Conservation (phyloP, 1,140 invertebrate genomes). For the Sweltsa coloradensis region DNA sequence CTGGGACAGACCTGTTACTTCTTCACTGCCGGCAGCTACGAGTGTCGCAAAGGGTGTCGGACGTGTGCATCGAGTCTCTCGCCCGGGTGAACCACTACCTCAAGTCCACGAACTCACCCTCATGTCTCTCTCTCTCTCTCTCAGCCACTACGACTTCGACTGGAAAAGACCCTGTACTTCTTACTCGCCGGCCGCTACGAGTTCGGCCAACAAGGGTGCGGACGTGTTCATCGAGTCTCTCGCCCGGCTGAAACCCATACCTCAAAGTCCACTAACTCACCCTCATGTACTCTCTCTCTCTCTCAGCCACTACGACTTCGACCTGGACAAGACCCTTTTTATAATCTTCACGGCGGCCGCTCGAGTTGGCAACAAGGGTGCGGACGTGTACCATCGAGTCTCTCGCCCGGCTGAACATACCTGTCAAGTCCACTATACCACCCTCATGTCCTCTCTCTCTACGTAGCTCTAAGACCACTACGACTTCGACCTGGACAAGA, state of each 20-base stretch:
- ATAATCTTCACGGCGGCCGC: no score
- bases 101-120: no score
- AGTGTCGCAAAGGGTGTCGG: slow-evolving; percentile 99
- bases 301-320: no score
- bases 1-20: slow-evolving; percentile 99
- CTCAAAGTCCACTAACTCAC: no score
- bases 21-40: slow-evolving; percentile 97
- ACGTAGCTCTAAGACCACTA: no score
- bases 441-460: no score
- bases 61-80: slow-evolving; percentile 97
- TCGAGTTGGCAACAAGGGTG: slow-evolving; percentile 99
- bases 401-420: slow-evolving; percentile 90
- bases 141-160: slow-evolving; percentile 96
- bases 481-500: slow-evolving; percentile 98
- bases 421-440: slow-evolving; percentile 68
- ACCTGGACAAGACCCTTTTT: no score
- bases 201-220: slow-evolving; percentile 97
- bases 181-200: slow-evolving; percentile 99
- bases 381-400: slow-evolving; percentile 99
- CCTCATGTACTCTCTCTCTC: no score
- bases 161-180: slow-evolving; percentile 99
- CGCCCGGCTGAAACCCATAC: no score
- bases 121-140: slow-evolving; percentile 18
- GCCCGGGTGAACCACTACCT: slow-evolving; percentile 93
- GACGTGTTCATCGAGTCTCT: slow-evolving; percentile 99